Evolutionary conservation across 2,888 invertebrate species (phyloP).

Genomic region (Diadegma fenestrale): DNA sequence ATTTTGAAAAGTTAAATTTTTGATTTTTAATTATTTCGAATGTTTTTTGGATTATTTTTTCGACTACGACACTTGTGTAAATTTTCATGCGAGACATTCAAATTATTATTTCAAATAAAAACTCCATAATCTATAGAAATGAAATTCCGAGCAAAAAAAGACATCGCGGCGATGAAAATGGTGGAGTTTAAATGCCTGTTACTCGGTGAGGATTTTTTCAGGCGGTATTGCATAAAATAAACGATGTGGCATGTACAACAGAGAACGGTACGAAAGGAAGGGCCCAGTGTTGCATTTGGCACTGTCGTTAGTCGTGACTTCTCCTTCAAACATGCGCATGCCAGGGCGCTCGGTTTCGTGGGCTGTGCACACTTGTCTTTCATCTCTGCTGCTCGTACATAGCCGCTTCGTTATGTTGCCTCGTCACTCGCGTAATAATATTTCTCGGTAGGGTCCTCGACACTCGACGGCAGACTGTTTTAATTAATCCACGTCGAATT

Average conservation of each 20-base stretch:
- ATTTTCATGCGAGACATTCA: too few species aligned
- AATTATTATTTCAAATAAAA: too few species aligned
- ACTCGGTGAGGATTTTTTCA: not conserved
- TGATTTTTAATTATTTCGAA: too few species aligned
- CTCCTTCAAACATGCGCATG: constrained; percentile 31
- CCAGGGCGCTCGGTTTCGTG: constrained; percentile 20
- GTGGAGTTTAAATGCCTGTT: not conserved
- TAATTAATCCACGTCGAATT: constrained; percentile 80
- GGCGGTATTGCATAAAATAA: constrained; percentile 9
- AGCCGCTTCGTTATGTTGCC: constrained; percentile 46
- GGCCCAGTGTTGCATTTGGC: constrained; percentile 23
- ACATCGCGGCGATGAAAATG: not conserved
- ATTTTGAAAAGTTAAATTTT: too few species aligned
- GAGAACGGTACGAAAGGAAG: not conserved
- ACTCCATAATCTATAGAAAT: not conserved
- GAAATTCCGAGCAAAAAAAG: not conserved
- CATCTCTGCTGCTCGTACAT: constrained; percentile 35
- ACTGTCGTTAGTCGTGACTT: constrained; percentile 67
- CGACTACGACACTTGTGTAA: too few species aligned
- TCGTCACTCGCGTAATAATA: constrained; percentile 58
- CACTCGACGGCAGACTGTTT: constrained; percentile 74
- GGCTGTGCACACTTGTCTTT: constrained; percentile 39
- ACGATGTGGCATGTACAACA: constrained; percentile 23
- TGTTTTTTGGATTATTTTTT: too few species aligned
- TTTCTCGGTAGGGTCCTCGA: constrained; percentile 67